Evolutionary conservation across 2,797 vertebrate species (phyloP).

Genomic region (Luscinia megarhynchos): DNA sequence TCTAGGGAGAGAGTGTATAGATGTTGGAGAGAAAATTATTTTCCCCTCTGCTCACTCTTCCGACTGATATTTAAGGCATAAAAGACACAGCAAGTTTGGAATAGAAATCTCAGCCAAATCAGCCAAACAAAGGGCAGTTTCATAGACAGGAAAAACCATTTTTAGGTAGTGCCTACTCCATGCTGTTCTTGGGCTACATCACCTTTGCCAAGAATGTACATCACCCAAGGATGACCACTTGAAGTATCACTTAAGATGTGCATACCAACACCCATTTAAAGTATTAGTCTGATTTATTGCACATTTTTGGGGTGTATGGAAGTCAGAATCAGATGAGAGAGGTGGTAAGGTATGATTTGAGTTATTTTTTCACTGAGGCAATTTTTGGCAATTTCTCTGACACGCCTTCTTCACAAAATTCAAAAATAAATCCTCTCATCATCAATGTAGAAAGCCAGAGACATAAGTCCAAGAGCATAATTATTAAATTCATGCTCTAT

Average conservation of each 20-base stretch:
- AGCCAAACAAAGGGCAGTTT: not conserved
- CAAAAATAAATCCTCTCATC: not conserved
- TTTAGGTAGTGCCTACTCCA: not conserved
- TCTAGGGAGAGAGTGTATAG: not conserved
- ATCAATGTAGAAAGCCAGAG: not conserved
- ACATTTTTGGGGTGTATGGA: not conserved
- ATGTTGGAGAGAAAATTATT: not conserved
- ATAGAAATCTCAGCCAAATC: conserved; percentile 1
- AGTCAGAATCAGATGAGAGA: conserved; percentile 1
- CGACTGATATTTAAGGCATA: not conserved
- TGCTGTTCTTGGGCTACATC: not conserved
- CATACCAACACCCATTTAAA: not conserved
- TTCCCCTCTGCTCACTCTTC: not conserved
- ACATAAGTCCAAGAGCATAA: not conserved
- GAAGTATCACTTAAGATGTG: not conserved
- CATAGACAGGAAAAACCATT: not conserved
- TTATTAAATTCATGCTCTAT: not conserved
- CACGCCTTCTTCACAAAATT: not conserved
- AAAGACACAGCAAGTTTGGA: not conserved
- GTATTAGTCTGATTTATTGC: not conserved
- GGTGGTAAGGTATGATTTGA: not conserved
- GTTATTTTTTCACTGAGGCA: not conserved
- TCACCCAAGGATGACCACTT: not conserved
- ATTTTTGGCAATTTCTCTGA: not conserved
- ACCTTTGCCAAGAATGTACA: not conserved